Evolutionary conservation across 2,113 vertebrate species (phyloP).

Genomic region (Cephalophus harveyi): DNA sequence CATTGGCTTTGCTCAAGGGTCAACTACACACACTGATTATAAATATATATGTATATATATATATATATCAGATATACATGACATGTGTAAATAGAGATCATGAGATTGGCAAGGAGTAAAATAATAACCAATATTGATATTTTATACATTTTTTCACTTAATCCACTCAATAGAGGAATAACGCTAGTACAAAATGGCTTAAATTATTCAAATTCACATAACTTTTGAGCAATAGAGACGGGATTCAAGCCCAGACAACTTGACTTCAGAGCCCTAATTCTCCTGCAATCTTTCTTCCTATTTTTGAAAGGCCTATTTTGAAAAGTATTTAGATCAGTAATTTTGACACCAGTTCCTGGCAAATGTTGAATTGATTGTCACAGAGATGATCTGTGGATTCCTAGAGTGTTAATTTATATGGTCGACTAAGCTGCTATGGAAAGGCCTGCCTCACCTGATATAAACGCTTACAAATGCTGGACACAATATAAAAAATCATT

Average conservation of each 20-base stretch:
- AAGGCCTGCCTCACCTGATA: neutral
- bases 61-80: neutral
- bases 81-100: neutral
- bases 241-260: neutral
- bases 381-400: neutral
- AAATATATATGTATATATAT: neutral
- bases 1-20: neutral
- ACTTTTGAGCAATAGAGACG: neutral
- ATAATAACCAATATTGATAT: neutral
- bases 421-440: neutral
- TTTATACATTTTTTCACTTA: neutral
- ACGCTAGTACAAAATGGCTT: neutral
- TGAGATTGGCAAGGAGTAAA: neutral
- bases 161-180: neutral
- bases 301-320: neutral
- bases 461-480: neutral
- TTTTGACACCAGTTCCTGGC: neutral
- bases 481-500: neutral
- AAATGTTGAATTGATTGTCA: neutral
- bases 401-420: neutral
- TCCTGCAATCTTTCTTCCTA: neutral
- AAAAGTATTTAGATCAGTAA: neutral
- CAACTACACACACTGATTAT: neutral
- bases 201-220: neutral
- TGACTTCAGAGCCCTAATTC: neutral